A percentile compares a stretch with the other conserved stretches of the same genome.
These are phyloP conservation scores for Excalfactoria chinensis DNA, from an alignment of 2,113 vertebrate genomes.

Conservation along the genomic window DNA sequence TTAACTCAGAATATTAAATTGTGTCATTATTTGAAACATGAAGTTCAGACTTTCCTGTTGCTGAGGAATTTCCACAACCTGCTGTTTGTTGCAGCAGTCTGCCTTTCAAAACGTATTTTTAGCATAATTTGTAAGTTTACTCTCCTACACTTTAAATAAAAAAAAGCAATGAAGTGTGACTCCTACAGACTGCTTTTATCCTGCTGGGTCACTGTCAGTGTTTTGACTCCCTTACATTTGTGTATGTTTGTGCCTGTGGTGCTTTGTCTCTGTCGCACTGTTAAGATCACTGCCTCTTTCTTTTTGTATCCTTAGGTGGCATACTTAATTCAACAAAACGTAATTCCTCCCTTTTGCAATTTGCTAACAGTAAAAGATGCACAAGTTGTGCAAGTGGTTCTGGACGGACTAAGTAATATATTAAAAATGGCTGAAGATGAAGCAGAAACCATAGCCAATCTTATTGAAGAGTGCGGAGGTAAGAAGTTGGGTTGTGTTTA, in stretches of 20 bases:
- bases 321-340: conserved; percentile 96
- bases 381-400: conserved; percentile 97
- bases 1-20: background rate
- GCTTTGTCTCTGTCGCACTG: background rate
- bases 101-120: background rate
- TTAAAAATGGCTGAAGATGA: conserved; percentile 99
- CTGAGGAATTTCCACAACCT: background rate
- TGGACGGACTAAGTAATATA: conserved; percentile 99
- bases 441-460: conserved; percentile 96
- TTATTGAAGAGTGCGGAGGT: conserved; percentile 99
- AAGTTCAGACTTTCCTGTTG: background rate
- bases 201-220: accelerated
- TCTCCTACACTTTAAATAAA: background rate
- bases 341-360: conserved; percentile 98
- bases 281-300: background rate
- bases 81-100: background rate
- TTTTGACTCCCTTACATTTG: accelerated
- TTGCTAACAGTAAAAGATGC: conserved; percentile 98
- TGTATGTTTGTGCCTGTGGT: background rate
- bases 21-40: background rate
- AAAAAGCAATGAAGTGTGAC: background rate
- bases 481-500: background rate
- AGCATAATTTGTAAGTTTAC: accelerated
- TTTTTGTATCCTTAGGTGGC: conserved; percentile 84
- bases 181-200: background rate